phyloP scores from a whole-genome alignment of 2,797 vertebrate species.

The Typhlichthys eigenmanni region DNA sequence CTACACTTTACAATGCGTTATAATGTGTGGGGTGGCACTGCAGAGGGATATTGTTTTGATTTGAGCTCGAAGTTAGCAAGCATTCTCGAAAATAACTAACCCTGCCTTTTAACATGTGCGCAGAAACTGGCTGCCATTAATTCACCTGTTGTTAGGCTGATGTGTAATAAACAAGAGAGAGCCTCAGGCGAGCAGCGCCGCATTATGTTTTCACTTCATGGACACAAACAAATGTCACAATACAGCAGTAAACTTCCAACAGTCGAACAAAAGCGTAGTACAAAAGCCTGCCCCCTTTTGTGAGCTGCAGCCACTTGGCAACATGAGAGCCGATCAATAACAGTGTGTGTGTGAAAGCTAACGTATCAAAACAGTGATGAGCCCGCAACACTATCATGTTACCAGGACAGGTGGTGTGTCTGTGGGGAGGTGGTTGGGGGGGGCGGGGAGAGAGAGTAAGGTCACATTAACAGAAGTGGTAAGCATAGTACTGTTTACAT shows the following conservation, averaged over 20 bases:
- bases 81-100: too few species aligned
- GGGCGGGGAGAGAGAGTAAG: constrained; percentile 6
- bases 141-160: neutral
- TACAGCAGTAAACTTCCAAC: constrained; percentile 3
- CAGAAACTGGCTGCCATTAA: neutral
- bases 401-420: constrained; percentile 1
- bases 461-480: constrained; percentile 20
- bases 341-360: neutral
- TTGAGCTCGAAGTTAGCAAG: too few species aligned
- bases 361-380: constrained; percentile 16
- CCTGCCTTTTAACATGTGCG: neutral
- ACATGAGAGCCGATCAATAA: constrained; percentile 41
- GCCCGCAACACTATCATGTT: constrained; percentile 20
- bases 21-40: too few species aligned
- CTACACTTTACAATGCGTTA: too few species aligned
- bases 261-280: constrained; percentile 20
- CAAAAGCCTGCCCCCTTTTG: constrained; percentile 6
- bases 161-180: constrained; percentile 1
- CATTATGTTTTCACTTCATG: neutral
- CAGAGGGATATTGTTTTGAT: too few species aligned
- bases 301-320: constrained; percentile 42
- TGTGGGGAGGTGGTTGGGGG: neutral
- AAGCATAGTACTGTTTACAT: constrained; percentile 3
- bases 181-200: neutral
- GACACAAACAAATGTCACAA: constrained; percentile 24